Base-by-base conservation (phyloP, 1,140 invertebrate species). In the Dendroctonus valens region DNA sequence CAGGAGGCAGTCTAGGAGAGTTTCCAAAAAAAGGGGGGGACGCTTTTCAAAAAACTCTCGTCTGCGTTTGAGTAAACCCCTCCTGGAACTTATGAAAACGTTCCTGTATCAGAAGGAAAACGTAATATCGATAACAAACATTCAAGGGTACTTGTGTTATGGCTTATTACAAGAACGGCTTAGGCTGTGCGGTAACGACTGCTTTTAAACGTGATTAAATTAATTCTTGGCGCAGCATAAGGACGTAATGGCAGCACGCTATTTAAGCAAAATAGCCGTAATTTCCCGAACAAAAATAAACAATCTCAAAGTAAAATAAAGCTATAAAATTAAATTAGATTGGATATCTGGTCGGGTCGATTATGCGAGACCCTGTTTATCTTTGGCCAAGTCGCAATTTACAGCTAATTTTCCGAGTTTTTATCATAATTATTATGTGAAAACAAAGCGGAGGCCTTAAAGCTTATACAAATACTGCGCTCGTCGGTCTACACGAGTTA, bases 301-400 rank as follows among this genome's bases (percentile, higher is more conserved):
- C 62, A 65, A 65, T 40, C 62, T 40, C 14, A 44, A 65, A 65
- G 49, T 65, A 57, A 65, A 65, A 65, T 65, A 57, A 65, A 65
- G 62, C 62, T 57, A 65, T 65, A 65, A 65, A 65, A 65, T 65
- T 65, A 65, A 65, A 65, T 65, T 65, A 65, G 62, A 65, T 65
- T 65, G 62, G 53, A 63, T 53, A 63, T 63, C 60, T 63, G 60
- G 44, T 63, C 39, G 53, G 40, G 39, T 39, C 62, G 62, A 63
- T 63, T 63, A 63, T 54, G 37, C 49, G 60, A 37, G 51, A 14
- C 62, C 8, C 39, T 44, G 62, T 65, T 65, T 65, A 65, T 65
- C 62, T 65, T 57, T 48, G n/a, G 38, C 12, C 52, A 14, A 57
- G 41, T 57, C 62, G 60, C 60, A 63, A 63, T 63, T 63, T 65